Evolutionary conservation across 2,888 invertebrate genomes (phyloP), one percentile per base, ranked within the genome.

Genomic region (Arctia plantaginis): DNA sequence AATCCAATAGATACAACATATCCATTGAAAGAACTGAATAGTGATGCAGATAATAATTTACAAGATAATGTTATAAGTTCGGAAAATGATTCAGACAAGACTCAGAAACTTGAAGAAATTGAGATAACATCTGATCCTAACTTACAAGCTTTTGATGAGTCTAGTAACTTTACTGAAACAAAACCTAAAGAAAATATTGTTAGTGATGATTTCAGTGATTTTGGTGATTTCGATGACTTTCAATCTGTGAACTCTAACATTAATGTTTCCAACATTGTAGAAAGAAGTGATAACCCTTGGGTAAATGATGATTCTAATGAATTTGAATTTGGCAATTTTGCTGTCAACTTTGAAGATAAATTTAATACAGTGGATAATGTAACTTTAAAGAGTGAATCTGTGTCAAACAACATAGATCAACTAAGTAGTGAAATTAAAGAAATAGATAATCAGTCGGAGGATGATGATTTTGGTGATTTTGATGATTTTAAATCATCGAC

Each of bases 391-490:
- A 78, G 81, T 75, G 71, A 69, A 51, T 41, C 71, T 73, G 62
- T 80, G 72, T 73, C 71, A 4, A 69, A n/a, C 47, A 74, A 71
- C 66, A 8, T 30, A 51, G n/a, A 68, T 15, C 66, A 83, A 70
- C 76, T 76, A 79, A 77, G 79, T 55, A 68, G 75, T 79, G 78
- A 86, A 72, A 74, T 27, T 66, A 82, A 75, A 51, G 69, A 80
- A 44, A 76, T 66, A 65, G 75, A 89, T 66, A 80, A 80, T 76
- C 71, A 71, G 70, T 66, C 65, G 78, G 91, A 92, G 75, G 88
- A 91, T 80, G 93, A 93, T 88, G 95, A 96, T 83, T 97, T 97
- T 92, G 95, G 96, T 65, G 96, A 96, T 87, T 97, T 97, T 92
- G 94, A 96, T 90, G 96, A 96, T 81, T 96, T 95, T 71, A 89